These are phyloP conservation scores for Anas bernieri DNA, from an alignment of 2,797 vertebrate genomes.

Conservation along the genomic window DNA sequence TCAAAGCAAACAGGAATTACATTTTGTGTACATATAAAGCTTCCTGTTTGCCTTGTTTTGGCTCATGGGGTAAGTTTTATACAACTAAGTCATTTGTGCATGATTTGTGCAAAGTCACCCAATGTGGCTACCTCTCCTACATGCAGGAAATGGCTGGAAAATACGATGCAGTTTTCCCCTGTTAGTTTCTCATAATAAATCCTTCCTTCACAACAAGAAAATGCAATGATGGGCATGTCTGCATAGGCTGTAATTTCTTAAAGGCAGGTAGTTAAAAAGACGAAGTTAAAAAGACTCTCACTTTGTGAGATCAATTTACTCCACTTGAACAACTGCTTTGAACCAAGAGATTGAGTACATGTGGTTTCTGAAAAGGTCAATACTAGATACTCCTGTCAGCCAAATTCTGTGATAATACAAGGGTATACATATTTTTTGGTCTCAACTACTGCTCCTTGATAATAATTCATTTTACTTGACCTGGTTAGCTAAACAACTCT, in stretches of 20 bases:
- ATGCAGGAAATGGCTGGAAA: neutral
- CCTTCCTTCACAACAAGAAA: neutral
- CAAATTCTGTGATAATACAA: neutral
- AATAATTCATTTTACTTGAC: neutral
- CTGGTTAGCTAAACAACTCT: neutral
- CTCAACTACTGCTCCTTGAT: neutral
- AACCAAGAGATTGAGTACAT: neutral
- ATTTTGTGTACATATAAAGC: neutral
- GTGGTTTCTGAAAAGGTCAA: neutral
- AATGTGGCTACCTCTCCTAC: fast-evolving
- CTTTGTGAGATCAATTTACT: neutral
- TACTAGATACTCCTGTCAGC: neutral
- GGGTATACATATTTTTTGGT: neutral
- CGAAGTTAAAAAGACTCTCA: neutral
- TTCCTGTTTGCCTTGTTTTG: neutral
- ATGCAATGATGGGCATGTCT: neutral
- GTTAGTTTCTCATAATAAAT: neutral
- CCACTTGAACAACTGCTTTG: neutral
- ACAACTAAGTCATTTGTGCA: neutral
- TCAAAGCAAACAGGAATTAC: neutral
- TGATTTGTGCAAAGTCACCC: neutral
- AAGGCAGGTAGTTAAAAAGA: neutral
- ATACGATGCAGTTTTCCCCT: neutral
- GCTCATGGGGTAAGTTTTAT: neutral
- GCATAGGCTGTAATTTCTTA: neutral